Evolutionary conservation across 1,140 invertebrate genomes (phyloP).

Genomic region (Conus ventricosus): DNA sequence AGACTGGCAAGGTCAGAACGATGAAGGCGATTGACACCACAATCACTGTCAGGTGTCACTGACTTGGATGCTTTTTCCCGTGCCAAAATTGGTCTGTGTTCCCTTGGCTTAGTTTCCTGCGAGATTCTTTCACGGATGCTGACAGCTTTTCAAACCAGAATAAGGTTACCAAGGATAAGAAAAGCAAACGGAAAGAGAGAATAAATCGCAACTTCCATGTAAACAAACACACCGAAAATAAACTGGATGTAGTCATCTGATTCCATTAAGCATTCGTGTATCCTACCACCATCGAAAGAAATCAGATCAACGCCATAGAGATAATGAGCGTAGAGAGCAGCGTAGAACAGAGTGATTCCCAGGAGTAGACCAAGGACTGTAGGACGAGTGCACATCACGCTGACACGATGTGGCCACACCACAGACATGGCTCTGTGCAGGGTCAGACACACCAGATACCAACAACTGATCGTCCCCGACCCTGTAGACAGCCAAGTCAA

Average conservation of each 20-base stretch:
- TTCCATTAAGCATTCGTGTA: background rate
- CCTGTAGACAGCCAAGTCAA: too few relatives aligned
- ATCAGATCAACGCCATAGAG: background rate
- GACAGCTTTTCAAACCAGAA: too few relatives aligned
- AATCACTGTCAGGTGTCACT: background rate
- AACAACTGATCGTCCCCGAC: background rate
- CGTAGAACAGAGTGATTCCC: background rate
- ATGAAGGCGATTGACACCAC: background rate
- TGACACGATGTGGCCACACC: background rate
- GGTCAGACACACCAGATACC: constrained; percentile 3
- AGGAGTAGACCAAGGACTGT: background rate
- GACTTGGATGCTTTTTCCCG: background rate
- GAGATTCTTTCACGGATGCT: too few relatives aligned
- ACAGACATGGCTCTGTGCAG: constrained; percentile 21
- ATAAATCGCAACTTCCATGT: too few relatives aligned
- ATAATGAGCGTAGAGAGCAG: background rate
- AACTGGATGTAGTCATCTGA: background rate
- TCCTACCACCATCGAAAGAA: background rate
- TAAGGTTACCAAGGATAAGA: too few relatives aligned
- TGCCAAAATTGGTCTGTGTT: background rate
- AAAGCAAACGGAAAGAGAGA: too few relatives aligned
- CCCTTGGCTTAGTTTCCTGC: too few relatives aligned
- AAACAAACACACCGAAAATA: background rate
- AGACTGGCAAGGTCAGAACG: background rate
- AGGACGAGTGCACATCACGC: background rate